Percentiles rank a stretch among this genome's conserved stretches.
These are phyloP conservation scores for Synanthedon tipuliformis DNA, from an alignment of 2,888 invertebrate species.

Conservation along the genomic window DNA sequence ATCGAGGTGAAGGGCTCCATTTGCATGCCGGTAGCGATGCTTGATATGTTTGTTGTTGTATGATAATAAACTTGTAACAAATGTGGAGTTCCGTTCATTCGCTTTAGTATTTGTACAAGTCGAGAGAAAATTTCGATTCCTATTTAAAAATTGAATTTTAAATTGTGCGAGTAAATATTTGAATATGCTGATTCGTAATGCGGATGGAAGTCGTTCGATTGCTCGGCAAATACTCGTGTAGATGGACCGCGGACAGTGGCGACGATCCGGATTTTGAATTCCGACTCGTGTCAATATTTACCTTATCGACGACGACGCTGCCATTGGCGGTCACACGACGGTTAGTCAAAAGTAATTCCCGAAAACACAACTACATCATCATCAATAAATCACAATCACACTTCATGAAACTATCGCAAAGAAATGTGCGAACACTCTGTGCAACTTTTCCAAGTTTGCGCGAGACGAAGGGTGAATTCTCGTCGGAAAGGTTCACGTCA, in stretches of 20 bases:
- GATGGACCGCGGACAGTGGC: constrained; percentile 6
- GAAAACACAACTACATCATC: constrained; percentile 33
- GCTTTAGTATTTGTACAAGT: neutral
- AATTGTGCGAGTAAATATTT: constrained; percentile 1
- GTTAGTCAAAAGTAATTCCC: constrained; percentile 23
- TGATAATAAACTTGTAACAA: too few relatives aligned
- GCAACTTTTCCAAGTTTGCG: constrained; percentile 21
- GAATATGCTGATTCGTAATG: constrained; percentile 24
- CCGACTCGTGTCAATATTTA: constrained; percentile 46
- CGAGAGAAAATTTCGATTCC: neutral
- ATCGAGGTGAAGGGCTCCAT: constrained; percentile 5
- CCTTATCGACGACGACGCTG: constrained; percentile 31
- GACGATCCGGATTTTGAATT: constrained; percentile 16
- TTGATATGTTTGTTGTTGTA: neutral
- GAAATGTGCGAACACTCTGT: neutral
- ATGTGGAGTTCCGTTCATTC: too few relatives aligned
- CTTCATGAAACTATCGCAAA: constrained; percentile 9
- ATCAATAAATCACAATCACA: neutral
- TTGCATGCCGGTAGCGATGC: constrained; percentile 15
- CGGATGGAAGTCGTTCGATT: constrained; percentile 9
- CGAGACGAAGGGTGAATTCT: constrained; percentile 14
- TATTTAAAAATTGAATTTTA: neutral
- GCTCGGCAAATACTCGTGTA: constrained; percentile 5
- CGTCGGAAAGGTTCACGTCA: neutral
- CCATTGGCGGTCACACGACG: constrained; percentile 24